These are phyloP conservation scores for Pterocles orientalis DNA, from an alignment of 2,113 vertebrate species.

Conservation along the genomic window DNA sequence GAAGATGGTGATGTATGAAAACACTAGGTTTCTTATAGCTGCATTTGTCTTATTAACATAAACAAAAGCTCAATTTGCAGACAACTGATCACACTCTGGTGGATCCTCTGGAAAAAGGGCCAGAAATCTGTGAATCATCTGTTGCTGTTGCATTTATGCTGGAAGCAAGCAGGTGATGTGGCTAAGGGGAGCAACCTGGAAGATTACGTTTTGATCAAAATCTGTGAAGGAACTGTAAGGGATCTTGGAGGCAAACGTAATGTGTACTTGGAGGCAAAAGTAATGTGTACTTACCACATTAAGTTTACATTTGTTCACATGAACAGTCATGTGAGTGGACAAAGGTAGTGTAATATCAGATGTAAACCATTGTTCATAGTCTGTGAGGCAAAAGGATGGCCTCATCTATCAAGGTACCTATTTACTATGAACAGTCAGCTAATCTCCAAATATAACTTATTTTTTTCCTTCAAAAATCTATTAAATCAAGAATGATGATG, in stretches of 20 bases:
- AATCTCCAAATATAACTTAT: neutral
- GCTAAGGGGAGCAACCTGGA: neutral
- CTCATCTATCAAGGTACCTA: neutral
- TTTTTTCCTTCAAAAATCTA: neutral
- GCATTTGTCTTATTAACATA: neutral
- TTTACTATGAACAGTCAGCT: neutral
- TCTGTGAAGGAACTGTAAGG: neutral
- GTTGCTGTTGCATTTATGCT: neutral
- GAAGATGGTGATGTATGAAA: neutral
- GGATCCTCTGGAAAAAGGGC: neutral
- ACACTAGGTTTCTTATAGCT: neutral
- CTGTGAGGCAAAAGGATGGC: neutral
- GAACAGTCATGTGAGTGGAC: neutral
- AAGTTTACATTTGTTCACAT: neutral
- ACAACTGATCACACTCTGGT: neutral
- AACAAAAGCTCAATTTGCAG: neutral
- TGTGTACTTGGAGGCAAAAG: neutral
- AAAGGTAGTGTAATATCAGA: neutral
- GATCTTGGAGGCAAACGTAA: accelerated
- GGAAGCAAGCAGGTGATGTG: neutral
- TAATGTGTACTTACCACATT: neutral
- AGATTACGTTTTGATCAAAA: neutral
- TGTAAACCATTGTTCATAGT: neutral
- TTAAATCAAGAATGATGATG: neutral
- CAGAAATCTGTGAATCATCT: neutral